These are phyloP conservation scores for Tetrao urogallus DNA, from an alignment of 2,113 vertebrate species.

Conservation along the genomic window DNA sequence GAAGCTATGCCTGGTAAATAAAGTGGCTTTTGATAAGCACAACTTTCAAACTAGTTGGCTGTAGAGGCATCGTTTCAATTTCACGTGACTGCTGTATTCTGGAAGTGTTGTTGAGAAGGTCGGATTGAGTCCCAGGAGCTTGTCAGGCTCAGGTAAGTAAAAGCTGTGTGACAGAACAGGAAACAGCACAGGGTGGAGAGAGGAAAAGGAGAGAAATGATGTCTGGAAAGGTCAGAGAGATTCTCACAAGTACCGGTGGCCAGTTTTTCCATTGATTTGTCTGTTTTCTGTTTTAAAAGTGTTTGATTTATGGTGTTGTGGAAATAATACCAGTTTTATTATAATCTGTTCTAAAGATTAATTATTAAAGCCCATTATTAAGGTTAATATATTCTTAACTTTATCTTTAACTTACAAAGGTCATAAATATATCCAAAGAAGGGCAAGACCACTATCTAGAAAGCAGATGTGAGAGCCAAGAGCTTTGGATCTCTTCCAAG, in stretches of 20 bases:
- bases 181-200: background rate
- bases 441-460: slow-evolving; percentile 32
- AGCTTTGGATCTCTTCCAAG: slow-evolving; percentile 23
- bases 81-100: slow-evolving; percentile 5
- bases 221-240: slow-evolving; percentile 3
- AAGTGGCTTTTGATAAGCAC: slow-evolving; percentile 60
- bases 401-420: background rate
- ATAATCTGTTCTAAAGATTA: background rate
- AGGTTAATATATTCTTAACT: background rate
- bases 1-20: slow-evolving; percentile 68
- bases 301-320: background rate
- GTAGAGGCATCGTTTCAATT: slow-evolving; percentile 45
- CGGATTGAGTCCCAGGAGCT: slow-evolving; percentile 5
- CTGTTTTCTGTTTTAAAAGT: background rate
- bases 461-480: slow-evolving; percentile 25
- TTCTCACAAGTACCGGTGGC: background rate
- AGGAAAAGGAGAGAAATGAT: background rate
- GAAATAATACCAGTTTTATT: background rate
- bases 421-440: background rate
- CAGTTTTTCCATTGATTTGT: background rate
- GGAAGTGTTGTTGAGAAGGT: slow-evolving; percentile 60
- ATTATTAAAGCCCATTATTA: slow-evolving; percentile 1
- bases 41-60: slow-evolving; percentile 59
- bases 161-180: background rate
- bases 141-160: slow-evolving; percentile 8